Percentiles rank a stretch among this genome's conserved stretches.
phyloP scores from a whole-genome alignment of 2,797 vertebrate species.

The Mus caroli region DNA sequence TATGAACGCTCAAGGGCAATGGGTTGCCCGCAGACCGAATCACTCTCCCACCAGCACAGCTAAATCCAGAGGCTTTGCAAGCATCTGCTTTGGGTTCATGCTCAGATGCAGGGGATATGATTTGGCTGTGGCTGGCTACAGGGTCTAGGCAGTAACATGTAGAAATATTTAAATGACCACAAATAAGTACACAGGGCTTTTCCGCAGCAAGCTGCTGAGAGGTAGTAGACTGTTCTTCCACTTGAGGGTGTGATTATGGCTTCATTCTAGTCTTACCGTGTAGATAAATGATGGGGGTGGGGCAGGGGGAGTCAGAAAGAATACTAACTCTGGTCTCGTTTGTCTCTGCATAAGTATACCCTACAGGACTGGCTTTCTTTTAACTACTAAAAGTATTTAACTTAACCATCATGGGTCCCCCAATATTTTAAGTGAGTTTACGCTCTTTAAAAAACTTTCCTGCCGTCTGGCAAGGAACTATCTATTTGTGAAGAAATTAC shows the following conservation, averaged over 20 bases:
- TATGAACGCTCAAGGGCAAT: neutral
- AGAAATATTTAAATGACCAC: slow-evolving; percentile 65
- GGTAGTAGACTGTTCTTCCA: neutral
- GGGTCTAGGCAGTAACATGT: neutral
- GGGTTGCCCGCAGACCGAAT: slow-evolving; percentile 13
- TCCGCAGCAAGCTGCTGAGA: neutral
- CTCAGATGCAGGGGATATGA: neutral
- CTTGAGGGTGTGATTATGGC: neutral
- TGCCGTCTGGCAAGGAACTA: slow-evolving; percentile 62
- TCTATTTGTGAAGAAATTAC: slow-evolving; percentile 59
- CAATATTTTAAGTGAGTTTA: slow-evolving; percentile 63
- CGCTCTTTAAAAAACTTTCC: slow-evolving; percentile 67
- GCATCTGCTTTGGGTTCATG: slow-evolving; percentile 48
- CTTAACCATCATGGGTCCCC: slow-evolving; percentile 21
- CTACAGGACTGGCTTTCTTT: slow-evolving; percentile 2
- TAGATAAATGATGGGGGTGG: neutral
- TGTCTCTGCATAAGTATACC: slow-evolving; percentile 51
- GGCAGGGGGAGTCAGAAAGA: neutral
- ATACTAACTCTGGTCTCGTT: slow-evolving; percentile 1
- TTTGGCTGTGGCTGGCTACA: neutral
- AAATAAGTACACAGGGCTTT: slow-evolving; percentile 56
- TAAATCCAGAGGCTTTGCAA: slow-evolving; percentile 51
- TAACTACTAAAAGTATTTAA: slow-evolving; percentile 57
- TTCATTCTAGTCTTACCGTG: neutral
- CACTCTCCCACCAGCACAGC: neutral